Conservation (phyloP, 2,113 vertebrate genomes). For the Anguilla japonica region DNA sequence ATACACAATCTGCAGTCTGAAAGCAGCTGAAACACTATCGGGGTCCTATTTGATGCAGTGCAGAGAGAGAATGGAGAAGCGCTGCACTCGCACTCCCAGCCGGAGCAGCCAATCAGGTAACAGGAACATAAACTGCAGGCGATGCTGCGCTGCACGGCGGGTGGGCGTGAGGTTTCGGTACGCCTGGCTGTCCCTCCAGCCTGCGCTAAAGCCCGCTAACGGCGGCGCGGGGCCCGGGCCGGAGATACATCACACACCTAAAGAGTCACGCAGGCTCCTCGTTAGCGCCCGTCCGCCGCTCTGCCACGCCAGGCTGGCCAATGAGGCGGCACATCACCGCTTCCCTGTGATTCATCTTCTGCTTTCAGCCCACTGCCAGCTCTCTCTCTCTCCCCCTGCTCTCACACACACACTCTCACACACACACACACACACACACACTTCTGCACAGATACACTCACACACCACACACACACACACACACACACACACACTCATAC, state of each 20-base stretch:
- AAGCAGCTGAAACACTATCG: too few species aligned
- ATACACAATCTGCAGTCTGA: too few species aligned
- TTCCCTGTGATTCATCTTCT: slow-evolving; percentile 33
- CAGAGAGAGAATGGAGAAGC: background rate
- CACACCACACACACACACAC: background rate
- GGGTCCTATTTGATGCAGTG: too few species aligned
- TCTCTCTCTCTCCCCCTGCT: background rate
- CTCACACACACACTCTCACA: background rate
- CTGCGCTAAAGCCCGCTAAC: background rate
- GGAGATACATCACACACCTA: slow-evolving; percentile 14
- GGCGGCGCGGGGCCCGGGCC: background rate
- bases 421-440: background rate
- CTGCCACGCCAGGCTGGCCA: slow-evolving; percentile 42
- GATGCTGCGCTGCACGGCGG: background rate
- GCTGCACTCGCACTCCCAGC: background rate
- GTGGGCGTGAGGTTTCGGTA: background rate
- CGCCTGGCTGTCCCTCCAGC: background rate
- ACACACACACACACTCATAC: too few species aligned
- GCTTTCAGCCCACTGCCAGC: background rate
- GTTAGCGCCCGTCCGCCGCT: slow-evolving; percentile 47
- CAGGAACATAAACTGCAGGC: background rate
- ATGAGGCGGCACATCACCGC: slow-evolving; percentile 40
- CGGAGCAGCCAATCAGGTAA: background rate
- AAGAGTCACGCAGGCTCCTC: slow-evolving; percentile 32
- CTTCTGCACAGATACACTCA: background rate